Evolutionary conservation across 2,888 invertebrate genomes (phyloP), one percentile per base, ranked within the genome.

Genomic region (Parelbella ahira): DNA sequence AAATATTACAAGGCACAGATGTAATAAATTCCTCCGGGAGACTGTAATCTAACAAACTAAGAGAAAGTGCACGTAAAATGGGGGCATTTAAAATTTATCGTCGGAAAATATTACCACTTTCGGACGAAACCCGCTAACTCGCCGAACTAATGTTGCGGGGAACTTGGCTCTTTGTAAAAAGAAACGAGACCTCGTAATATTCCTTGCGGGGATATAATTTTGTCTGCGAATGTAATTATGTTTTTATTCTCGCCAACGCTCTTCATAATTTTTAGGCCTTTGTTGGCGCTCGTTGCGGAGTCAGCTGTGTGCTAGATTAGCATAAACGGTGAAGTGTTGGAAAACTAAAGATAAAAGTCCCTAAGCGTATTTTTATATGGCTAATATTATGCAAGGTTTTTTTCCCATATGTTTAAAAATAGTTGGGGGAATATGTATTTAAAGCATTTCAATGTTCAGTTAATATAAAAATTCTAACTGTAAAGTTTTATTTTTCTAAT

Each of bases 51-150:
- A 71, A 63, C 71, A 72, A 77, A 76, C 75, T 76, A 75, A 71
- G 70, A 67, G 67, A 74, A 69, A 71, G 63, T 67, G 67, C 70
- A 69, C 72, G 69, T 72, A 71, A 73, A 75, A 75, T 59, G 66
- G 56, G 29, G 62, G 66, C 70, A 76, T 80, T 78, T 70, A 75
- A 75, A 79, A 77, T 80, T 78, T 79, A 80, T 78, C 69, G 73
- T 68, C 64, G 65, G 74, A 75, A 79, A 78, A 79, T 80, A 79
- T 79, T 75, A 71, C 76, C 68, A 68, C 64, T 75, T 75, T 70
- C 68, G 63, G 65, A 52, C 52, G 56, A 66, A 67, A 60, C 57
- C 60, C 59, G 71, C 70, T 72, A 69, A 73, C 68, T 68, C 65
- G 47, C 67, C 66, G 60, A 73, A 68, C 75, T 76, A 75, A 77